These are phyloP conservation scores for Saguinus imperator DNA, from an alignment of 2,113 vertebrate species.

Conservation along the genomic window DNA sequence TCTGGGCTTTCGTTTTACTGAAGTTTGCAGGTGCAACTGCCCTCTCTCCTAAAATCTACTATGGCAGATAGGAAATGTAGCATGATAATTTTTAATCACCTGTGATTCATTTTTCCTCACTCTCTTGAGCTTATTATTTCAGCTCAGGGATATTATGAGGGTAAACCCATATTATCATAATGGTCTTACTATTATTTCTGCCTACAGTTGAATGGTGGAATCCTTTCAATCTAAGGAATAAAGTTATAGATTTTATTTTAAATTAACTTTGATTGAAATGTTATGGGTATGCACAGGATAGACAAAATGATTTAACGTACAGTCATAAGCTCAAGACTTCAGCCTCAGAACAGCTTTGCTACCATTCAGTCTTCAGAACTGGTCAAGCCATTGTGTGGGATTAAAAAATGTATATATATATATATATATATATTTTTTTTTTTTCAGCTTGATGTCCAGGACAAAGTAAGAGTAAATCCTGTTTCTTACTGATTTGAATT, in stretches of 20 bases:
- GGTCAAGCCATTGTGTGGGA: neutral
- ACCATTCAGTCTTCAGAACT: neutral
- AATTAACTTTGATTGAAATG: neutral
- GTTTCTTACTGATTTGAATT: neutral
- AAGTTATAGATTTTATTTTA: neutral
- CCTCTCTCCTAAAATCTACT: neutral
- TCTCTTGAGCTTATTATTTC: neutral
- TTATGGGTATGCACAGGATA: neutral
- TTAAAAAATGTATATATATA: too few relatives aligned
- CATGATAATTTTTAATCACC: neutral
- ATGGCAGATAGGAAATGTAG: neutral
- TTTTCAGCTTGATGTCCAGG: neutral
- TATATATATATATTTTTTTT: too few relatives aligned
- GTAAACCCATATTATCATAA: neutral
- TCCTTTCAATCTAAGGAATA: neutral
- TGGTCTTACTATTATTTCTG: neutral
- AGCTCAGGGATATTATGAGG: neutral
- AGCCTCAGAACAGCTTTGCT: neutral
- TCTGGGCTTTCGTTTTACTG: neutral
- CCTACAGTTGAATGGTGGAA: neutral
- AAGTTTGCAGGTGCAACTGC: neutral
- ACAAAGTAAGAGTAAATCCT: neutral
- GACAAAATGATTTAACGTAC: neutral
- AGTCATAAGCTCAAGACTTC: neutral
- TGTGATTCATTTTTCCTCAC: neutral